These are phyloP conservation scores for Dolichopus griseipennis DNA, from an alignment of 2,888 invertebrate species.

Conservation along the genomic window DNA sequence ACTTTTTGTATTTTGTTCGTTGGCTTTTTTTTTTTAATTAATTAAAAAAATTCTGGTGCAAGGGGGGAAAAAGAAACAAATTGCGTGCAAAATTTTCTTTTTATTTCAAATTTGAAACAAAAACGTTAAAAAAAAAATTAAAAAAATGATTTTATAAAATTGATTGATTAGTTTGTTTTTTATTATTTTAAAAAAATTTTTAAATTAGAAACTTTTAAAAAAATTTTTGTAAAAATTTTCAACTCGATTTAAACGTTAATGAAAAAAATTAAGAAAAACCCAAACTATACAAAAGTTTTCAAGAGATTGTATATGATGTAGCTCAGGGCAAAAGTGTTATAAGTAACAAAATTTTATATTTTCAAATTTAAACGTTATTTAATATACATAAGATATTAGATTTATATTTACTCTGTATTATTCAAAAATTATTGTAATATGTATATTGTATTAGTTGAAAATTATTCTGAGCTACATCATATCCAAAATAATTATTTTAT, in stretches of 20 bases:
- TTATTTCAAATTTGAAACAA: not conserved
- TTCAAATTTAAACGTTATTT: no score
- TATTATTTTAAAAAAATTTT: not conserved
- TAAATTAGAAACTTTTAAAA: not conserved
- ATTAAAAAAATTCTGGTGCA: not conserved
- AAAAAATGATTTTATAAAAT: not conserved
- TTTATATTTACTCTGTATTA: no score
- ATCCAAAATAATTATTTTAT: no score
- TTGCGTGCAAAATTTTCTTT: conserved; percentile 7
- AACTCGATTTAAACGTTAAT: not conserved
- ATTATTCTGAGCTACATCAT: no score
- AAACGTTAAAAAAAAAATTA: no score
- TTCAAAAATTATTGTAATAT: no score
- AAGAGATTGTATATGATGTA: not conserved
- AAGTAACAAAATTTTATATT: no score
- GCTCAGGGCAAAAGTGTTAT: no score
- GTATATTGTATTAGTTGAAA: no score
- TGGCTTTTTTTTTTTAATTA: not conserved
- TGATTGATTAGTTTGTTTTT: not conserved
- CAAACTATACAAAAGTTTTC: not conserved
- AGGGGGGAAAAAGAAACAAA: not conserved
- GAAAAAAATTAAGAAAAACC: not conserved
- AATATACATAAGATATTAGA: no score
- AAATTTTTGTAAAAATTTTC: not conserved
- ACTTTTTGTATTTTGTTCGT: no score